Conservation (phyloP, 1,140 invertebrate genomes). For the Pectinophora gossypiella region DNA sequence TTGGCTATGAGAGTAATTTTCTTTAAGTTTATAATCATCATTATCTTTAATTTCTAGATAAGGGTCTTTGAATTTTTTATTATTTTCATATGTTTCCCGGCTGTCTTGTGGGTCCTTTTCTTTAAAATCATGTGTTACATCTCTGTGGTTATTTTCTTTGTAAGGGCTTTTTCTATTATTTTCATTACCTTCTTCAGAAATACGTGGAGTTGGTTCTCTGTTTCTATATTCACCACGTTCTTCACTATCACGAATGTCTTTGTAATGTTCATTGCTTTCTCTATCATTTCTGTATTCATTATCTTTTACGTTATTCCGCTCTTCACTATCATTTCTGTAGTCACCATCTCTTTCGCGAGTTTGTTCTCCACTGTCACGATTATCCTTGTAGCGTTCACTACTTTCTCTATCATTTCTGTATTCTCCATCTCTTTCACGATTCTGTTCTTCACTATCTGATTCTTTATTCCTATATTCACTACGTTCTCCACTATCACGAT, state of each 20-base stretch:
- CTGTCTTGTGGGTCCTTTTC: background rate
- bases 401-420: background rate
- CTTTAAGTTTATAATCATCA: background rate
- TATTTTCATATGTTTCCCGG: background rate
- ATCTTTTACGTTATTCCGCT: conserved; percentile 1
- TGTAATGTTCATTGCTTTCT: background rate
- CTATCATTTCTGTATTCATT: background rate
- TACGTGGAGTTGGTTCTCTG: conserved; percentile 8
- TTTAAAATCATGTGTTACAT: background rate
- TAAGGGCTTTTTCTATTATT: background rate
- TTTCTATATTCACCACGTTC: background rate
- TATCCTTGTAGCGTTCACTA: background rate
- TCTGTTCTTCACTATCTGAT: conserved; percentile 7
- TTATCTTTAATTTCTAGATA: background rate
- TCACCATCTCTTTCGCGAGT: background rate
- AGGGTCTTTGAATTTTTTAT: background rate
- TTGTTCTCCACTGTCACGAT: background rate
- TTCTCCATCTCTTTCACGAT: background rate
- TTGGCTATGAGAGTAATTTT: background rate
- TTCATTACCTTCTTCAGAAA: no score
- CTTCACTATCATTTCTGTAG: conserved; percentile 2
- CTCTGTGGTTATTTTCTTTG: background rate
- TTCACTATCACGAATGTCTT: background rate
- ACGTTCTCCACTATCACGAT: background rate
- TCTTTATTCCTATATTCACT: conserved; percentile 3